A percentile compares a stretch with the other conserved stretches of the same genome.
Evolutionary conservation across 2,888 invertebrate genomes (phyloP).

Genomic region (Thymelicus sylvestris): DNA sequence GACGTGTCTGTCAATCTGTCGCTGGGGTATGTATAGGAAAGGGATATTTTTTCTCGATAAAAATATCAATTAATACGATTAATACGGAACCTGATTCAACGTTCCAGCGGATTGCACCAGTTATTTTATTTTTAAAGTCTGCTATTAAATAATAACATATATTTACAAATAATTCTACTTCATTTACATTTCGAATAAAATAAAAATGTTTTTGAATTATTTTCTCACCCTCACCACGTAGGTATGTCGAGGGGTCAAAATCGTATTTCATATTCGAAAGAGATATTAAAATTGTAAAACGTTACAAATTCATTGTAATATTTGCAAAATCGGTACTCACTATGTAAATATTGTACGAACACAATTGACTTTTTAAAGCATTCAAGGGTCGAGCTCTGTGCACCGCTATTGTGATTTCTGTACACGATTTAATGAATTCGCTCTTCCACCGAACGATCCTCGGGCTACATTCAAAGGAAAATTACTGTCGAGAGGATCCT

Average conservation of each 20-base stretch:
- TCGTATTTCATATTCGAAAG: not conserved
- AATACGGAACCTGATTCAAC: too few species aligned
- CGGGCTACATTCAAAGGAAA: constrained; percentile 77
- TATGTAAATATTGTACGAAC: constrained; percentile 36
- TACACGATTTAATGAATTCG: constrained; percentile 79
- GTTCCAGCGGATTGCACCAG: too few species aligned
- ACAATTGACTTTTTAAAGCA: constrained; percentile 37
- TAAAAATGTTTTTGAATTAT: not conserved
- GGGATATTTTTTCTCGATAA: too few species aligned
- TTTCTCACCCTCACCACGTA: not conserved
- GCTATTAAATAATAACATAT: too few species aligned
- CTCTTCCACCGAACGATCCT: constrained; percentile 69
- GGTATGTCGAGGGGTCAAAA: constrained; percentile 7
- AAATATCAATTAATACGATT: too few species aligned
- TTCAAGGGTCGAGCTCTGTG: constrained; percentile 51
- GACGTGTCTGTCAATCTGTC: too few species aligned
- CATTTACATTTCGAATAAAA: not conserved
- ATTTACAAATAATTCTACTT: too few species aligned
- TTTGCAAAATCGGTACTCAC: constrained; percentile 34
- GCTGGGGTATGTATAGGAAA: too few species aligned
- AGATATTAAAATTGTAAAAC: constrained; percentile 13
- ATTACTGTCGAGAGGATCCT: constrained; percentile 76
- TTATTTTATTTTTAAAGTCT: too few species aligned
- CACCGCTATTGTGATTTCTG: constrained; percentile 73
- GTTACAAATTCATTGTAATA: constrained; percentile 32